phyloP scores from a whole-genome alignment of 2,113 vertebrate genomes.

The Xiphorhynchus elegans region DNA sequence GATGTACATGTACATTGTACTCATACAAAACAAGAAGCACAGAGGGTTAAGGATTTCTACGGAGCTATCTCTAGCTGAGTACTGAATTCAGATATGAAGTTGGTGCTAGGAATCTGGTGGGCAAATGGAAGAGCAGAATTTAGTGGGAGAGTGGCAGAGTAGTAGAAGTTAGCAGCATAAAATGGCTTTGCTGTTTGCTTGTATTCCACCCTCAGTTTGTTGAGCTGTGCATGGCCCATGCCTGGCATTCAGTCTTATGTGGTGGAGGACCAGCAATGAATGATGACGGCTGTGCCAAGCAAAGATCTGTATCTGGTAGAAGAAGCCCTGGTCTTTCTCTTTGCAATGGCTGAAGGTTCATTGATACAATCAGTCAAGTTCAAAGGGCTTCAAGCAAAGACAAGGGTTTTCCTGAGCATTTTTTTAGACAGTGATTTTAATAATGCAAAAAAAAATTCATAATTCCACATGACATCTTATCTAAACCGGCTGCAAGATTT shows the following conservation, averaged over 20 bases:
- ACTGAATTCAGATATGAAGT: not conserved
- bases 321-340: not conserved
- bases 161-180: not conserved
- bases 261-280: not conserved
- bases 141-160: not conserved
- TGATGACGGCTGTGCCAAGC: rapidly evolving
- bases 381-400: not conserved
- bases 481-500: not conserved
- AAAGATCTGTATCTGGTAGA: not conserved
- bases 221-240: not conserved
- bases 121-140: not conserved
- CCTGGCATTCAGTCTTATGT: rapidly evolving
- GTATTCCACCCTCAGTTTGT: not conserved
- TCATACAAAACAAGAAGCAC: not conserved
- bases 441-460: not conserved
- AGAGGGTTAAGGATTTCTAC: not conserved
- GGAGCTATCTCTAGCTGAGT: not conserved
- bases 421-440: not conserved
- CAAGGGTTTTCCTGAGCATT: not conserved
- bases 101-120: not conserved
- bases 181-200: not conserved
- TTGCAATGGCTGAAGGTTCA: not conserved
- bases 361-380: not conserved
- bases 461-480: not conserved
- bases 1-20: not conserved